Evolutionary conservation across 2,113 vertebrate species (phyloP), one percentile per base, ranked within the genome.

Genomic region (Pithys albifrons): DNA sequence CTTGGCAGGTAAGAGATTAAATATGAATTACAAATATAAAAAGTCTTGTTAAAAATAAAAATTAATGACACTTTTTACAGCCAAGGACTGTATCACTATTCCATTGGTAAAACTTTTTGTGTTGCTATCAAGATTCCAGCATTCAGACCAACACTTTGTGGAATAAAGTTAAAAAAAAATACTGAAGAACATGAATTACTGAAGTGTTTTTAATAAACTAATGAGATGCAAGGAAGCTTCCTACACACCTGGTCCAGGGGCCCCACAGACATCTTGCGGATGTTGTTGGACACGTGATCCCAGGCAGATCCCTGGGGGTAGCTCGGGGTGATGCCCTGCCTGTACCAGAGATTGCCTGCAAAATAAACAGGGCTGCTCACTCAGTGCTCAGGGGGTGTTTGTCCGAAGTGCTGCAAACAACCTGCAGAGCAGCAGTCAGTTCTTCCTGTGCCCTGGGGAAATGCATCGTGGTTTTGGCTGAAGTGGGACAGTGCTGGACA

Each of bases 281-380:
- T 99, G 8, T 99, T 99, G 92, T 99, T 99, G 33, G 99, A 99
- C 72, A 99, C 98, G 4, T 99, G 99, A 27, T 99, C 99, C 99
- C 99, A 99, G 33, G 97, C 93, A 17, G 98, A 98, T 65, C 99
- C 99, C 92, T 99, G 99, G 9, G 99, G 99, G 97, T 99, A 99
- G 95, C 98, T 99, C 72, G 99, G 99, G 1, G 98, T 98, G 97
- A 99, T 98, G 4, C 98, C 99, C 29, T 98, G 98, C 3, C 99
- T 96, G 96, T 98, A 99, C 99, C 99, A 99, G 39, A 99, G 97
- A 67, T 99, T 99, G 89, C 98, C 99, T 99, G 77, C 10, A 24
- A 88, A 89, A 93, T 12, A 94, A 22, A 86, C 3, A 65, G 55
- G 41, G 51, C 75, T n/a, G 55, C 7, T 80, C 58, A 83, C 67